Conservation (phyloP, 1,140 invertebrate species). For the Pentalonia nigronervosa region DNA sequence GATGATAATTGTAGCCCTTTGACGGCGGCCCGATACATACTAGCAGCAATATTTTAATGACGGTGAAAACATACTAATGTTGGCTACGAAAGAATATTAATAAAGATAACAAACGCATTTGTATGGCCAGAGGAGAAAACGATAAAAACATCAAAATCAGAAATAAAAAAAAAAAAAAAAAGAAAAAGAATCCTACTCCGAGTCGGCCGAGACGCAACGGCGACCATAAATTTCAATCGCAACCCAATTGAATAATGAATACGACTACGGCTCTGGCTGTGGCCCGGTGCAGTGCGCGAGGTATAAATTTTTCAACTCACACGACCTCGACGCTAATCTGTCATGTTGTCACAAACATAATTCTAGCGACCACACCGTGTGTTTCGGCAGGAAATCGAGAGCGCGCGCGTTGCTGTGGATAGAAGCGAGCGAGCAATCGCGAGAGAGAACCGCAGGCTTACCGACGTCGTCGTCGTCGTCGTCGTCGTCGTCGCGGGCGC, state of each 20-base stretch:
- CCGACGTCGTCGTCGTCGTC: background rate
- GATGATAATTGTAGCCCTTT: too few species aligned
- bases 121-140: background rate
- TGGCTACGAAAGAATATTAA: too few species aligned
- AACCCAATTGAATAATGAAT: background rate
- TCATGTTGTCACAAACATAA: constrained; percentile 36
- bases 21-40: too few species aligned
- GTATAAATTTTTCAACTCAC: background rate
- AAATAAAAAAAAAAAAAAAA: background rate
- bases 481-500: background rate
- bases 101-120: background rate
- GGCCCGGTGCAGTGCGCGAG: background rate
- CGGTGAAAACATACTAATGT: too few species aligned
- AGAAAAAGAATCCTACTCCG: background rate
- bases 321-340: background rate
- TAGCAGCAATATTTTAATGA: too few species aligned
- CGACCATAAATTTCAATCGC: background rate
- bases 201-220: background rate
- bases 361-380: background rate
- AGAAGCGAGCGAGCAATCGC: background rate
- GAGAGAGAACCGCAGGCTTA: background rate
- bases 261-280: background rate
- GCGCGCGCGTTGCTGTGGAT: background rate
- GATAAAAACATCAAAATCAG: background rate
- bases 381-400: background rate